Conservation (phyloP, 2,888 invertebrate genomes). For the Bursaphelenchus okinawaensis region DNA sequence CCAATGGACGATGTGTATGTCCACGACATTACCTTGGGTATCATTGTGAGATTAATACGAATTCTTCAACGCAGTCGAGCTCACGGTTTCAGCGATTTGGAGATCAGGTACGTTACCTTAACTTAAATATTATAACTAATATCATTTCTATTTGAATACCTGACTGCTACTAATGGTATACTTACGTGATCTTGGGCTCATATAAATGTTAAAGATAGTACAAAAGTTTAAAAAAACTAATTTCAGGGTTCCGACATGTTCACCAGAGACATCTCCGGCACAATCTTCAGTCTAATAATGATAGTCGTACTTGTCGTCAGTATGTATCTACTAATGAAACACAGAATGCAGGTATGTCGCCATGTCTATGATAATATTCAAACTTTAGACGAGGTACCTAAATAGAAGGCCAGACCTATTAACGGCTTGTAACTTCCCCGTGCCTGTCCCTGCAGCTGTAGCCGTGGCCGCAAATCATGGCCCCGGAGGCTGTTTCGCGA, state of each 20-base stretch:
- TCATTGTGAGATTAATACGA: slow-evolving; percentile 55
- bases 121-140: too few relatives aligned
- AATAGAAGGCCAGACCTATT: slow-evolving; percentile 29
- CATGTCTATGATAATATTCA: neutral
- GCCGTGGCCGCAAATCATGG: slow-evolving; percentile 4
- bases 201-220: too few relatives aligned
- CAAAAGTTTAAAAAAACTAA: slow-evolving; percentile 13
- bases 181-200: too few relatives aligned
- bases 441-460: slow-evolving; percentile 4
- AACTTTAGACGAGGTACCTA: slow-evolving; percentile 31
- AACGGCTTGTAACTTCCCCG: slow-evolving; percentile 33
- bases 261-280: slow-evolving; percentile 52
- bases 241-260: slow-evolving; percentile 47
- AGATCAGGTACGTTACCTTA: slow-evolving; percentile 23
- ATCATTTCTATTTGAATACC: too few relatives aligned
- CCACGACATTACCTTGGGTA: slow-evolving; percentile 50
- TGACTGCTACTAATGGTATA: too few relatives aligned
- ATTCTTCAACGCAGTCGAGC: slow-evolving; percentile 31
- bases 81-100: slow-evolving; percentile 47
- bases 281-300: slow-evolving; percentile 54
- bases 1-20: slow-evolving; percentile 42
- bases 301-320: slow-evolving; percentile 47
- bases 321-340: slow-evolving; percentile 56
- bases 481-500: slow-evolving; percentile 11
- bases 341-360: slow-evolving; percentile 51